Evolutionary conservation across 2,888 invertebrate species (phyloP), one percentile per base, ranked within the genome.

Genomic region (Stenotaenia linearis): DNA sequence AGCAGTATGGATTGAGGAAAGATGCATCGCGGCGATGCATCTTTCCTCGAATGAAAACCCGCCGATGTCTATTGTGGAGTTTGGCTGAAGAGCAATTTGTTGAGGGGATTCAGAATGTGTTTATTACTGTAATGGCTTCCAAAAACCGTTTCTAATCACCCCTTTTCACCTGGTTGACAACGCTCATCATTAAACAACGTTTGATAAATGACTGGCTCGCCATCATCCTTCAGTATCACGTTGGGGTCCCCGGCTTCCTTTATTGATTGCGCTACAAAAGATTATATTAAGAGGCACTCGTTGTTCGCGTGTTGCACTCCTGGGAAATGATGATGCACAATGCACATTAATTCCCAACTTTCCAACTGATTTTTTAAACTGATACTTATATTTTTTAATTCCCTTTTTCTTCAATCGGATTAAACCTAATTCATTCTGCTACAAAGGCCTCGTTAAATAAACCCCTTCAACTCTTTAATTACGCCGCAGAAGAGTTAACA

Each of bases 101-200:
- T 69, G 69, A 10, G 25, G 50, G 69, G 28, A 69, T 28, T 69
- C 69, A 28, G n/a, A 69, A 69, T 15, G 69, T 69, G 69, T 69
- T 69, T 69, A 28, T 69, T 69, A 69, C 69, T 69, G 69, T 69
- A 69, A 69, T 69, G 69, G 25, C 69, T 69, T 69, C 69, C 28
- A 28, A 28, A 69, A 69, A 69, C 69, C 28, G 69, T 69, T 69
- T 69, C 69, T 69, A 69, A 69, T 69, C 69, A 69, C n/a, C 69
- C 69, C 69, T 69, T 69, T 69, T 69, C 69, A 69, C 69, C 69
- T 69, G 69, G 69, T 10, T 69, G 69, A 69, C 69, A 69, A 69
- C 69, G 69, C 69, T 69, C 28, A 69, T 69, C 69, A 69, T 69
- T 69, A 69, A 69, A 69, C 69, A 69, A 69, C 25, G 69, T 69